phyloP scores from a whole-genome alignment of 2,797 vertebrate genomes.

The Sebastes nivosus region DNA sequence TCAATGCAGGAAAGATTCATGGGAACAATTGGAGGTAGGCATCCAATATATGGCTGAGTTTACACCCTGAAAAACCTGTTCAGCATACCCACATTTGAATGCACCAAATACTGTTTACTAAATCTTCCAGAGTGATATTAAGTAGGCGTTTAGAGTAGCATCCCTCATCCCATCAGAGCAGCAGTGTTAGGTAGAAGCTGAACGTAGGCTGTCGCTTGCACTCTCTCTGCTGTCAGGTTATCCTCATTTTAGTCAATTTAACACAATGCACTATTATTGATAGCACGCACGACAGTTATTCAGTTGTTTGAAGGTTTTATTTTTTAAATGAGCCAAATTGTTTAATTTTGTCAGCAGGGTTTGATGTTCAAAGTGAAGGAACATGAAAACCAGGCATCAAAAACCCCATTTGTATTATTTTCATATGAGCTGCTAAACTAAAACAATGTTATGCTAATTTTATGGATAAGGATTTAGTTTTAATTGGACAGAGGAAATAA shows the following conservation, averaged over 20 bases:
- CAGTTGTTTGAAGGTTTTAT: slow-evolving; percentile 8
- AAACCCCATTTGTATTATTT: slow-evolving; percentile 3
- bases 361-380: slow-evolving; percentile 34
- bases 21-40: not conserved
- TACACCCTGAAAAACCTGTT: not conserved
- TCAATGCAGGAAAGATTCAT: not conserved
- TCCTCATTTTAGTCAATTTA: not conserved
- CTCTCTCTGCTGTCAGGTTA: slow-evolving; percentile 5
- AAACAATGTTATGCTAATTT: slow-evolving; percentile 42
- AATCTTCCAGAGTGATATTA: not conserved
- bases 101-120: not conserved
- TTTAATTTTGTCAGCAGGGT: slow-evolving; percentile 14
- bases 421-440: slow-evolving; percentile 9
- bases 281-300: not conserved
- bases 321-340: slow-evolving; percentile 15
- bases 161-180: not conserved
- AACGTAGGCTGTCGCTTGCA: not conserved
- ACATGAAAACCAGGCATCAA: slow-evolving; percentile 37
- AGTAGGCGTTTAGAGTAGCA: not conserved
- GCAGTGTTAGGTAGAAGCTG: not conserved
- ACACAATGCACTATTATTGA: not conserved
- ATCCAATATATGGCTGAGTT: not conserved
- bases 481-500: slow-evolving; percentile 40
- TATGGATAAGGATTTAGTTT: slow-evolving; percentile 35
- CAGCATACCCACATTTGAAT: not conserved